Evolutionary conservation across 1,140 invertebrate genomes (phyloP).

Genomic region (Trichoplusia ni): DNA sequence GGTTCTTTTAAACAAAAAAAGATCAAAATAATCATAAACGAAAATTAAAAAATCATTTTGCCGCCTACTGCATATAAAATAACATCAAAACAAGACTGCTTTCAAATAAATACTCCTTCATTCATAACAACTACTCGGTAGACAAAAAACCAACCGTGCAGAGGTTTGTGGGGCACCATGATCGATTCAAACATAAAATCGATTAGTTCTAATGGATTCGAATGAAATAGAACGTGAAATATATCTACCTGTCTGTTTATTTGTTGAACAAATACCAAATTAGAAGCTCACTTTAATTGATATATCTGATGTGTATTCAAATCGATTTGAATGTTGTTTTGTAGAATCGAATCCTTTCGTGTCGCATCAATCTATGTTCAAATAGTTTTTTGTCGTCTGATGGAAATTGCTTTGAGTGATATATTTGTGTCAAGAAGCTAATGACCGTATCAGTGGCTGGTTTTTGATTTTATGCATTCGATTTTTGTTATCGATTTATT

Average conservation of each 20-base stretch:
- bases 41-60: too few species aligned
- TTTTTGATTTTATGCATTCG: conserved; percentile 6
- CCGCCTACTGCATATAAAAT: too few species aligned
- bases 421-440: conserved; percentile 27
- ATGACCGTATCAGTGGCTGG: conserved; percentile 11
- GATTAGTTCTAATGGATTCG: conserved; percentile 3
- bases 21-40: too few species aligned
- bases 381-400: conserved; percentile 11
- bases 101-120: too few species aligned
- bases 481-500: conserved; percentile 2
- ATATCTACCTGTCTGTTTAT: background rate
- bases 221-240: conserved; percentile 16
- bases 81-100: too few species aligned
- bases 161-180: conserved; percentile 5
- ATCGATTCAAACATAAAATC: conserved; percentile 8
- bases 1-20: background rate
- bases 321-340: conserved; percentile 2
- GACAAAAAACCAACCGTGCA: conserved; percentile 3
- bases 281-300: background rate
- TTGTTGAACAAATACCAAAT: conserved; percentile 2
- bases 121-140: too few species aligned
- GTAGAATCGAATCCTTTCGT: conserved; percentile 2
- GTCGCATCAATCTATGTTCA: conserved; percentile 10
- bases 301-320: too few species aligned
- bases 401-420: conserved; percentile 9